Percentiles rank a stretch among this genome's conserved stretches.
These are phyloP conservation scores for Cataglyphis rosenhaueri DNA, from an alignment of 2,888 invertebrate genomes.

Conservation along the genomic window DNA sequence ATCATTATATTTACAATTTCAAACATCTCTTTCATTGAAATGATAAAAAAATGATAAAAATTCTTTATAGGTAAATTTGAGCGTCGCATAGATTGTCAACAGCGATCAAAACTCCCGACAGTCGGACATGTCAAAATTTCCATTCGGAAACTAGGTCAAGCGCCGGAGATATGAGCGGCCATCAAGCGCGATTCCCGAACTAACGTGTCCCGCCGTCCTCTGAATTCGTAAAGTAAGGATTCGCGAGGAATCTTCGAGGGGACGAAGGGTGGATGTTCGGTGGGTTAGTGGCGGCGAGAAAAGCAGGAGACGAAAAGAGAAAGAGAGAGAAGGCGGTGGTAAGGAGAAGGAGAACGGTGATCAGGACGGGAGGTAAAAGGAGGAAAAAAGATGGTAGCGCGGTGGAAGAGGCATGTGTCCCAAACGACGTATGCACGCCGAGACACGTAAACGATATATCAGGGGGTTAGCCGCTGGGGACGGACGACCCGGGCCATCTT, in stretches of 20 bases:
- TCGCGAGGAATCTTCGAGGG: constrained; percentile 74
- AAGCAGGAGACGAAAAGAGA: constrained; percentile 26
- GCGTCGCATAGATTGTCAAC: neutral
- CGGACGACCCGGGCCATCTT: constrained; percentile 84
- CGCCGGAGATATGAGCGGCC: constrained; percentile 36
- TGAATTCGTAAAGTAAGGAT: constrained; percentile 84
- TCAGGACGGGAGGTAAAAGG: constrained; percentile 56
- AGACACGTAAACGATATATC: constrained; percentile 86
- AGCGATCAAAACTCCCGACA: neutral
- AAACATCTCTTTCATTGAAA: constrained; percentile 4
- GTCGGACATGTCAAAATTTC: constrained; percentile 33
- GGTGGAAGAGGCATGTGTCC: constrained; percentile 82
- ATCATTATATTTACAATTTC: neutral
- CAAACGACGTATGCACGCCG: constrained; percentile 85
- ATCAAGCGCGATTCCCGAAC: constrained; percentile 71
- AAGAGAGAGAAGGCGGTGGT: constrained; percentile 32
- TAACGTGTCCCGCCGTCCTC: constrained; percentile 77
- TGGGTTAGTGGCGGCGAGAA: constrained; percentile 38
- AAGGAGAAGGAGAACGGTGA: constrained; percentile 32
- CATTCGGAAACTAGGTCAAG: constrained; percentile 23
- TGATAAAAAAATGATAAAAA: neutral
- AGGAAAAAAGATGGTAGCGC: constrained; percentile 55
- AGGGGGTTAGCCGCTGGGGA: constrained; percentile 85
- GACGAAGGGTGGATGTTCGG: constrained; percentile 61
- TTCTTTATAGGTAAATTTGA: neutral